phyloP scores from a whole-genome alignment of 2,113 vertebrate species.

The Erinaceus europaeus region DNA sequence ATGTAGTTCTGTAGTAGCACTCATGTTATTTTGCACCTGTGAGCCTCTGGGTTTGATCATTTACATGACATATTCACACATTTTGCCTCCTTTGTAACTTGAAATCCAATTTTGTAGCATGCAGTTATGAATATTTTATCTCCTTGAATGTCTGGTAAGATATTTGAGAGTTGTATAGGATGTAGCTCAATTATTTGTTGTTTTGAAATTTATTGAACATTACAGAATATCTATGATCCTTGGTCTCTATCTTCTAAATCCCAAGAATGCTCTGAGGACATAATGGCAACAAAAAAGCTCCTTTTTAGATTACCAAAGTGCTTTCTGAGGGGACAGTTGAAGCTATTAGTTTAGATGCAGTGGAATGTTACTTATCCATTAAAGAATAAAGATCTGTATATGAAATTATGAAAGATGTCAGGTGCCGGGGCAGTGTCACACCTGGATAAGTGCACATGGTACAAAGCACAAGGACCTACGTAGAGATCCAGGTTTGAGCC shows the following conservation, averaged over 20 bases:
- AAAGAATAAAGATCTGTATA: background rate
- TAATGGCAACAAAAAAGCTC: background rate
- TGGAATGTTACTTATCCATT: background rate
- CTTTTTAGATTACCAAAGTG: slow-evolving; percentile 3
- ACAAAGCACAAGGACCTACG: too few relatives aligned
- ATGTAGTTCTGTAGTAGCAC: too few relatives aligned
- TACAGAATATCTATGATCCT: background rate
- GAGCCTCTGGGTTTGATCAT: too few relatives aligned
- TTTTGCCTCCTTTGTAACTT: background rate
- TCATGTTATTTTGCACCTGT: too few relatives aligned
- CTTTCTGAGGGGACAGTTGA: background rate
- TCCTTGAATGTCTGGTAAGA: background rate
- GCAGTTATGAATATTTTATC: slow-evolving; percentile 8
- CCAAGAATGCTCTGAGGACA: background rate
- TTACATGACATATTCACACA: too few relatives aligned
- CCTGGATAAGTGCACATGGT: too few relatives aligned
- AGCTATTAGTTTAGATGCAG: background rate
- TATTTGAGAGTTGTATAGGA: background rate
- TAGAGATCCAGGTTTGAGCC: too few relatives aligned
- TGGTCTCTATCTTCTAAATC: background rate
- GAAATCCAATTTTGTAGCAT: slow-evolving; percentile 6
- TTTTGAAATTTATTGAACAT: too few relatives aligned
- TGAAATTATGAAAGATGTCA: background rate
- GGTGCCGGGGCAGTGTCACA: too few relatives aligned
- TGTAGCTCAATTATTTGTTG: too few relatives aligned